Evolutionary conservation across 2,797 vertebrate genomes (phyloP).

Genomic region (Dipus sagitta): DNA sequence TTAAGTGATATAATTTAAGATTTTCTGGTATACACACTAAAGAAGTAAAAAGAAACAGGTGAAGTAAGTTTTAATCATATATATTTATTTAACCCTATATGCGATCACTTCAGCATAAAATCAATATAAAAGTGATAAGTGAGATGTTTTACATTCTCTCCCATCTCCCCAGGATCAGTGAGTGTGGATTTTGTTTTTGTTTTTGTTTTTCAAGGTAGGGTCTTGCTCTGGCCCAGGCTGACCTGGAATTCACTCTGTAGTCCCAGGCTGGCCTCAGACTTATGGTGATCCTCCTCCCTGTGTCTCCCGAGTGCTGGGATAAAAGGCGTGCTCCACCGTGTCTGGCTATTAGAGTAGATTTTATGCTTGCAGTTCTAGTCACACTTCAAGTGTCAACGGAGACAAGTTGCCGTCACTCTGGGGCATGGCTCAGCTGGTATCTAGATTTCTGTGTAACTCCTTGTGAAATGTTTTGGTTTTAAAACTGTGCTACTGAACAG

Average conservation of each 20-base stretch:
- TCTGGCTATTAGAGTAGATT: too few relatives aligned
- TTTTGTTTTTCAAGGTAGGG: too few relatives aligned
- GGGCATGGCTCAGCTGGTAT: not conserved
- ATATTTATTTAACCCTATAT: constrained; percentile 25
- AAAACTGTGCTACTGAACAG: not conserved
- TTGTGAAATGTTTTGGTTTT: not conserved
- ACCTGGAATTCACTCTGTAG: too few relatives aligned
- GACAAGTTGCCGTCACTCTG: not conserved
- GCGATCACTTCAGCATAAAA: constrained; percentile 22
- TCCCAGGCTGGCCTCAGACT: too few relatives aligned
- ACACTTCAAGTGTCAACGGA: not conserved
- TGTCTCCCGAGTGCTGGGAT: too few relatives aligned
- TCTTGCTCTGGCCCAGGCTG: too few relatives aligned
- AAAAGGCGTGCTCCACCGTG: too few relatives aligned
- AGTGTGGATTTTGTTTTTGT: not conserved
- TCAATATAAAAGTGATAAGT: constrained; percentile 33
- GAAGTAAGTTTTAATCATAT: constrained; percentile 42
- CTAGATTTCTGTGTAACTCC: not conserved
- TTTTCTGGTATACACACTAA: not conserved
- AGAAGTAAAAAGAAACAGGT: constrained; percentile 34
- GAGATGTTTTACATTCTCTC: not conserved
- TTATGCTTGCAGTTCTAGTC: not conserved
- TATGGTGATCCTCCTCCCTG: too few relatives aligned
- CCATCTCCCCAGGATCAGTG: not conserved
- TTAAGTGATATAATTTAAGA: not conserved